Evolutionary conservation across 2,113 vertebrate species (phyloP).

Genomic region (Oreochromis aureus): DNA sequence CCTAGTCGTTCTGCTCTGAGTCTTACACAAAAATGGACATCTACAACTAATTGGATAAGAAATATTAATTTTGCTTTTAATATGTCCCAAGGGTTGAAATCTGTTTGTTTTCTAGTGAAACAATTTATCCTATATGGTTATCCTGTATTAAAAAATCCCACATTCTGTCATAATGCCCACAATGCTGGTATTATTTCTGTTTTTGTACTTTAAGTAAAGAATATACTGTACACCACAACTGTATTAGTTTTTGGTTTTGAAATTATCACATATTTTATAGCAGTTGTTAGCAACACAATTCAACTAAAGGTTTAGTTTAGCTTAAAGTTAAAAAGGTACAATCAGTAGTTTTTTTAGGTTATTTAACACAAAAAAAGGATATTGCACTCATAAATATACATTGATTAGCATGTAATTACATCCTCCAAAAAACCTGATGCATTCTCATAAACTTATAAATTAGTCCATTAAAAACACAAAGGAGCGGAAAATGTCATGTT

Average conservation of each 20-base stretch:
- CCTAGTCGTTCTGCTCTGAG: neutral
- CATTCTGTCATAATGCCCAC: neutral
- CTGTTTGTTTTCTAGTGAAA: neutral
- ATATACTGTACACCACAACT: neutral
- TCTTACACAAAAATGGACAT: neutral
- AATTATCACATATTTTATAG: neutral
- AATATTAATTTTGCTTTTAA: neutral
- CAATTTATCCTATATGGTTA: neutral
- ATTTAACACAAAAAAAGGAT: neutral
- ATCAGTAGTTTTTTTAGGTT: neutral
- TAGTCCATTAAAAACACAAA: neutral
- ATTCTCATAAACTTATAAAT: neutral
- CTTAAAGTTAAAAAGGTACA: neutral
- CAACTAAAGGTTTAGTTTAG: neutral
- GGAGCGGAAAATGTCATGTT: neutral
- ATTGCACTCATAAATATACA: neutral
- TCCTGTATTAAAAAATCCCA: neutral
- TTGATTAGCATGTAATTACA: neutral
- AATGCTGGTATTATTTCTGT: neutral
- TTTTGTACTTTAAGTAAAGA: neutral
- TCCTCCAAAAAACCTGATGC: neutral
- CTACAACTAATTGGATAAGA: neutral
- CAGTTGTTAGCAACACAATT: neutral
- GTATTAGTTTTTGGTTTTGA: neutral
- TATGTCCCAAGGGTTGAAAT: neutral